Base-by-base conservation (phyloP, 2,888 invertebrate species). In the Erannis defoliaria region DNA sequence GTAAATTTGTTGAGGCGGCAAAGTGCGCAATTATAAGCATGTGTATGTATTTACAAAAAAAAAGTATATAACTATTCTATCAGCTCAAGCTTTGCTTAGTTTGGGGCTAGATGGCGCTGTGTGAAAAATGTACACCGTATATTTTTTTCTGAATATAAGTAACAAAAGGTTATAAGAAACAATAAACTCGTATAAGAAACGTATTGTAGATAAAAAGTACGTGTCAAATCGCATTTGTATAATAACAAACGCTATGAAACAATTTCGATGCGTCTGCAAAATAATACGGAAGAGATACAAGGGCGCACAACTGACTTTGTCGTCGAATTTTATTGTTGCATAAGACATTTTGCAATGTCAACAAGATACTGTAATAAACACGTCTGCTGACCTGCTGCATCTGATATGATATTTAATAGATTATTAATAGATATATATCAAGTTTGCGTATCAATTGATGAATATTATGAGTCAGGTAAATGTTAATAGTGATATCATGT, bases 171-270 rank as follows among this genome's bases (percentile, higher is more conserved):
- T 26, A 26, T 1, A 5, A 5, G 1, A 21, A 1, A 21, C 21
- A 10, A 38, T 3, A 21, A n/a, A 45, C 9, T n/a, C 42, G n/a
- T 21, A 8, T 42, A 42, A 45, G 8, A 26, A 45, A 45, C 23
- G 37, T 51, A 60, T 49, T 61, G 26, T 50, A 33, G 12, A 54
- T 49, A 37, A 53, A 64, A 55, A 54, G 66, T 60, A 69, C 69
- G 69, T 67, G 69, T 57, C 59, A 49, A 69, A 69, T 67, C 63
- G 37, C 50, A 53, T 58, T 58, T 53, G 19, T 42, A 31, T 21
- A 16, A 26, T 19, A 49, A 46, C 49, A 51, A 45, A 51, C 5
- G 29, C 5, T 57, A 16, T n/a, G 43, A 6, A 12, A 21, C n/a
- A 18, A 14, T 55, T 21, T 23, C 26, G 31, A 37, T 61, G 51